Evolutionary conservation across 2,113 vertebrate species (phyloP).

Genomic region (Pampusana beccarii): DNA sequence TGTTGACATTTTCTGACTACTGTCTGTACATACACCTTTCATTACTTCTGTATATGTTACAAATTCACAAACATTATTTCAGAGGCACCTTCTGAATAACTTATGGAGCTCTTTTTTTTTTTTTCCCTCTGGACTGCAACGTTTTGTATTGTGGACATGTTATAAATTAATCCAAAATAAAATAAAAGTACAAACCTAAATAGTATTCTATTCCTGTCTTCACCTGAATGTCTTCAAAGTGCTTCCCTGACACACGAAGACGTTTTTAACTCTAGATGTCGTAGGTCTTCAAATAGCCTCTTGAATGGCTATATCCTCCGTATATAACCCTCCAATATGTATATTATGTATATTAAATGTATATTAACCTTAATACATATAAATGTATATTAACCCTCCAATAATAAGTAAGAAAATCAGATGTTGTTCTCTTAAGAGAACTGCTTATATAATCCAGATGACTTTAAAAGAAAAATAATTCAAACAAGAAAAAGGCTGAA

Average conservation of each 20-base stretch:
- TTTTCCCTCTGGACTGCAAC: background rate
- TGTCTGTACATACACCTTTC: background rate
- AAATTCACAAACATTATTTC: background rate
- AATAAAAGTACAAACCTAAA: background rate
- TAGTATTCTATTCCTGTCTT: background rate
- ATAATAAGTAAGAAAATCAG: background rate
- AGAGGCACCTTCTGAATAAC: background rate
- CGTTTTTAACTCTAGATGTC: background rate
- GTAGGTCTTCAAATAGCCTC: background rate
- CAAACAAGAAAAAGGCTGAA: background rate
- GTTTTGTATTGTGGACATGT: background rate
- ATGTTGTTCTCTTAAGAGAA: background rate
- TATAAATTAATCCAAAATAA: background rate
- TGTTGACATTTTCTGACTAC: background rate
- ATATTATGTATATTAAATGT: too few species aligned
- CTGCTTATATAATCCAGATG: background rate
- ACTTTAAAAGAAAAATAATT: background rate
- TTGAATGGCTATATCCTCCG: background rate
- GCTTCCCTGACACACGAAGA: rapidly evolving
- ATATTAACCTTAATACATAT: too few species aligned
- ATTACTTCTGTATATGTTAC: background rate
- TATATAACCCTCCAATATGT: too few species aligned
- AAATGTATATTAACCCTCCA: too few species aligned
- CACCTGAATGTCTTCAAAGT: background rate
- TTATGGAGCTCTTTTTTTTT: background rate